Evolutionary conservation across 1,140 invertebrate genomes (phyloP).

Genomic region (Tetragnatha versicolor): DNA sequence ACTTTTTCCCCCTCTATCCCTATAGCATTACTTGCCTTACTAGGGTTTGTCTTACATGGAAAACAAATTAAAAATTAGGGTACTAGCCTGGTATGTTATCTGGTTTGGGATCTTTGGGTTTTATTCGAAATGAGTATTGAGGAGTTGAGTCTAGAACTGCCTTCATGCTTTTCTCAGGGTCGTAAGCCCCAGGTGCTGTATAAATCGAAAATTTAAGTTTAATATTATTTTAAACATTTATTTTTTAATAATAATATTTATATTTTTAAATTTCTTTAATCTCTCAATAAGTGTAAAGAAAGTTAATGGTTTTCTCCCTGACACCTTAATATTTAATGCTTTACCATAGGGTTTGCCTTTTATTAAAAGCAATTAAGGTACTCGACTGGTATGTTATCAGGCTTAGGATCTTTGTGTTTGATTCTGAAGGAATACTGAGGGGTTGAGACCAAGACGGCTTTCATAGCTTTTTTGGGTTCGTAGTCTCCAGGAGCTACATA

Average conservation of each 20-base stretch:
- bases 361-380: too few species aligned
- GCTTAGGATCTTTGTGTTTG: conserved; percentile 67
- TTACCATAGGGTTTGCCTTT: too few species aligned
- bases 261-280: too few species aligned
- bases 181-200: conserved; percentile 78
- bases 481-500: conserved; percentile 75
- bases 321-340: too few species aligned
- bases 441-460: conserved; percentile 68
- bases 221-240: neutral
- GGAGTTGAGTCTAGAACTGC: conserved; percentile 70
- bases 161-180: conserved; percentile 73
- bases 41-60: too few species aligned
- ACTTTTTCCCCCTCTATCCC: too few species aligned
- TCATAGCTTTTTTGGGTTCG: conserved; percentile 76
- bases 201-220: neutral
- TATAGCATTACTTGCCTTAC: too few species aligned
- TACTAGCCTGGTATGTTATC: conserved; percentile 69
- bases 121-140: conserved; percentile 74
- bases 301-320: too few species aligned
- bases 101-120: conserved; percentile 65
- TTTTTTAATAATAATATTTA: too few species aligned
- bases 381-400: conserved; percentile 69
- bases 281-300: too few species aligned
- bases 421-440: conserved; percentile 77
- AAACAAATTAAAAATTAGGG: neutral